Conservation (phyloP, 2,113 vertebrate species). For the Osmerus mordax region DNA sequence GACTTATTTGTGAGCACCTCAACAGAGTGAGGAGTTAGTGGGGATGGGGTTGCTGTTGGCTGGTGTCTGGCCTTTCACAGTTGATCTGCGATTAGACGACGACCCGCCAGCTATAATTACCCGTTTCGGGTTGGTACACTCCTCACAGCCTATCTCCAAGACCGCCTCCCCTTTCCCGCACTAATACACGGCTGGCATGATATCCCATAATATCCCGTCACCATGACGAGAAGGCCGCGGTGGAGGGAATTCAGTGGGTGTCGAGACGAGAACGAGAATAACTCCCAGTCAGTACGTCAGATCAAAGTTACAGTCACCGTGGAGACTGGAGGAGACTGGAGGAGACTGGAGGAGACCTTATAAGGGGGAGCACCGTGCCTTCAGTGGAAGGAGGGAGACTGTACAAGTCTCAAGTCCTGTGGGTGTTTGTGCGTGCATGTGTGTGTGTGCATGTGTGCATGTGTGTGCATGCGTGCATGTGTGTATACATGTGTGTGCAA, state of each 20-base stretch:
- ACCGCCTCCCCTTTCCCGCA: slow-evolving; percentile 4
- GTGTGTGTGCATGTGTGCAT: neutral
- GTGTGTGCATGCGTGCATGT: neutral
- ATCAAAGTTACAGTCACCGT: no score
- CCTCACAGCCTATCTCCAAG: slow-evolving; percentile 26
- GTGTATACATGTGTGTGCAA: neutral
- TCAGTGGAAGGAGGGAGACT: no score
- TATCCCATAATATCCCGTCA: slow-evolving; percentile 20
- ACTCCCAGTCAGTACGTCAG: no score
- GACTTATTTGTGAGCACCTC: slow-evolving; percentile 11
- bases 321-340: no score
- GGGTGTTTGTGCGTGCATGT: neutral
- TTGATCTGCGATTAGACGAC: slow-evolving; percentile 30
- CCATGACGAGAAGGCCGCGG: no score
- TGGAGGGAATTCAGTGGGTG: no score
- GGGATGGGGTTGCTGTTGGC: slow-evolving; percentile 18
- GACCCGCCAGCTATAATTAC: slow-evolving; percentile 46
- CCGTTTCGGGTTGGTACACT: slow-evolving; percentile 19
- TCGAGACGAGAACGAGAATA: no score
- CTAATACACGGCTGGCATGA: slow-evolving; percentile 37
- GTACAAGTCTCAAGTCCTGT: no score
- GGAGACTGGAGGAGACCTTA: no score
- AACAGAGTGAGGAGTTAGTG: slow-evolving; percentile 29
- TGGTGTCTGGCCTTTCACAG: slow-evolving; percentile 21
- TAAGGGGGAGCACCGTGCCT: no score